Base-by-base conservation (phyloP, 2,888 invertebrate species). In the Agrochola lychnidis region DNA sequence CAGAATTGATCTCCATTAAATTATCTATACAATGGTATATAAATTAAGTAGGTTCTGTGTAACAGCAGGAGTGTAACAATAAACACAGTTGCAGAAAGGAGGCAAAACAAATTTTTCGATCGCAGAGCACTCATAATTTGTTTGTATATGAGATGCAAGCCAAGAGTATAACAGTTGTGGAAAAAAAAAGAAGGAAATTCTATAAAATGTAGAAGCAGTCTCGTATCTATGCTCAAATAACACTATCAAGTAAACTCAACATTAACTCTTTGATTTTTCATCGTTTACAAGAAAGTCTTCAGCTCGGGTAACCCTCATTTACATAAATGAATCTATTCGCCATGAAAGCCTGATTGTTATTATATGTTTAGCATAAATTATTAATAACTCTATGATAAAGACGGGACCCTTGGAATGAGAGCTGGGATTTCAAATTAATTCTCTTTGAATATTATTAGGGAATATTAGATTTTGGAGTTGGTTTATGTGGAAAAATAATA, bases 351-450 rank as follows among this genome's bases (percentile, higher is more conserved):
- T 40, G 70, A 83, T 83, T 83, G 83, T 84, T 82, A 79, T 87
- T 85, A 73, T 79, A 87, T 80, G 68, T 84, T 87, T 87, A 82
- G 71, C 85, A 87, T 87, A 87, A 82, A 83, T 85, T 87, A 87
- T 82, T 85, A 77, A 87, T 87, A 85, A 79, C 67, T 79, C 69
- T 73, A 70, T 64, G 70, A n/a, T 74, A 62, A 73, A 73, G 83
- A 80, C 40, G 63, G 14, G 30, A 66, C 70, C 64, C 69, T 81
- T 53, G 25, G 40, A 74, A 59, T 64, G 73, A 69, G 76, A 40
- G 14, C 62, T 73, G 78, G 81, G 77, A 73, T 74, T 83, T 22
- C 12, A 51, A 83, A 83, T 83, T 83, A 80, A 73, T 83, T 76
- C 61, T 45, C 73, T 69, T 36, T 19, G 76, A 82, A 76, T 82